A percentile compares a stretch with the other conserved stretches of the same genome.
phyloP scores from a whole-genome alignment of 1,140 invertebrate genomes.

The Heliconius hewitsoni region DNA sequence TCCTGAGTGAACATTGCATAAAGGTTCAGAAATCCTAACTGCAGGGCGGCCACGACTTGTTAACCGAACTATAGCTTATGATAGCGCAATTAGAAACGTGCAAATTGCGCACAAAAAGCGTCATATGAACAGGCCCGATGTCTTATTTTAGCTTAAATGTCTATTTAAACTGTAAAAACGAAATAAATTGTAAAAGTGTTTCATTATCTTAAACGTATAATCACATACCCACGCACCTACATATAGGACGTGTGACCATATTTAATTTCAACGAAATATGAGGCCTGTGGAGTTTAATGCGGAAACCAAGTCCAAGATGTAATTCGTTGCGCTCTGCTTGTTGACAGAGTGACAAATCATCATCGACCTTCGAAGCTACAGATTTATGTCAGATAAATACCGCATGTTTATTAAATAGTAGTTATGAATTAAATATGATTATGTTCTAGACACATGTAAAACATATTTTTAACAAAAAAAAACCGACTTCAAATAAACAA shows the following conservation, averaged over 20 bases:
- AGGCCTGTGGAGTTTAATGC: conserved; percentile 54
- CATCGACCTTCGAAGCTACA: neutral
- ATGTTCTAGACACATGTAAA: too few relatives aligned
- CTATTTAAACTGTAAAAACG: neutral
- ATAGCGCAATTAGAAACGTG: too few relatives aligned
- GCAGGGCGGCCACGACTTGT: too few relatives aligned
- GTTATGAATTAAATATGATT: too few relatives aligned
- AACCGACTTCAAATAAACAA: too few relatives aligned
- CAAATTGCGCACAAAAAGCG: too few relatives aligned
- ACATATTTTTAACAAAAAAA: too few relatives aligned
- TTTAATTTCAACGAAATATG: conserved; percentile 62
- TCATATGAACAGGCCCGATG: too few relatives aligned
- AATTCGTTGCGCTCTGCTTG: conserved; percentile 58
- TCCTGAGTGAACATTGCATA: too few relatives aligned
- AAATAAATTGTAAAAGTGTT: neutral
- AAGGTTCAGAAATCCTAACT: too few relatives aligned
- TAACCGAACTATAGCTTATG: too few relatives aligned
- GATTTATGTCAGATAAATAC: neutral
- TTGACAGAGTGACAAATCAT: conserved; percentile 35
- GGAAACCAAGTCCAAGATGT: conserved; percentile 39
- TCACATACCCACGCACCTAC: neutral
- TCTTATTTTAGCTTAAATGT: too few relatives aligned
- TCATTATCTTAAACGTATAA: neutral
- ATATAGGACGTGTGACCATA: conserved; percentile 45
- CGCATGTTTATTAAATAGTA: neutral